Conservation (phyloP, 2,888 invertebrate species). For the Harmothoe impar region DNA sequence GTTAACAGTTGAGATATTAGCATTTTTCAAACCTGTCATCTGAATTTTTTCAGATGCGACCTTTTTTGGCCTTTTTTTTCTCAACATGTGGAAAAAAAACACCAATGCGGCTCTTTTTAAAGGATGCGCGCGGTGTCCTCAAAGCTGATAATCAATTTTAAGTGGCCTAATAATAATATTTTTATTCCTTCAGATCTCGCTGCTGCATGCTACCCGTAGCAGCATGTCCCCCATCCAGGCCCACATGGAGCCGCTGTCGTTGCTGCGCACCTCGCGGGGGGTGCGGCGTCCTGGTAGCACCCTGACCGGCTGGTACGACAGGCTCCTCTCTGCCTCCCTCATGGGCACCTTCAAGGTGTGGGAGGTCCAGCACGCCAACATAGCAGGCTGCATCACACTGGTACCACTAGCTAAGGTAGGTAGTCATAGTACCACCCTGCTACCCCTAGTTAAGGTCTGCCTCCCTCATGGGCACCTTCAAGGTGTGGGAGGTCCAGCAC, state of each 20-base stretch:
- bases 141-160: too few species aligned
- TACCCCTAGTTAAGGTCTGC: too few species aligned
- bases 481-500: slow-evolving; percentile 26
- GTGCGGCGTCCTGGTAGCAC: neutral
- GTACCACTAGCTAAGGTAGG: neutral
- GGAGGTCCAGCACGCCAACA: neutral
- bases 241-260: slow-evolving; percentile 73
- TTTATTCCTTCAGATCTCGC: slow-evolving; percentile 73
- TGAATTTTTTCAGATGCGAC: too few species aligned
- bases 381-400: neutral
- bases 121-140: too few species aligned
- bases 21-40: too few species aligned
- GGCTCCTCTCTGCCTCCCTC: slow-evolving; percentile 51
- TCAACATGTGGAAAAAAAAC: too few species aligned
- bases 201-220: slow-evolving; percentile 72
- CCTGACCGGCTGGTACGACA: slow-evolving; percentile 49
- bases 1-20: too few species aligned
- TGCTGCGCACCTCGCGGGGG: slow-evolving; percentile 69
- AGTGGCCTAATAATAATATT: too few species aligned
- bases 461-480: slow-evolving; percentile 25
- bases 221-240: slow-evolving; percentile 69
- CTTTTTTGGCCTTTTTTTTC: too few species aligned
- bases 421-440: neutral
- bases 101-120: too few species aligned
- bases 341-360: slow-evolving; percentile 47